phyloP scores from a whole-genome alignment of 2,888 invertebrate genomes.

The Linnaemya tessellans region DNA sequence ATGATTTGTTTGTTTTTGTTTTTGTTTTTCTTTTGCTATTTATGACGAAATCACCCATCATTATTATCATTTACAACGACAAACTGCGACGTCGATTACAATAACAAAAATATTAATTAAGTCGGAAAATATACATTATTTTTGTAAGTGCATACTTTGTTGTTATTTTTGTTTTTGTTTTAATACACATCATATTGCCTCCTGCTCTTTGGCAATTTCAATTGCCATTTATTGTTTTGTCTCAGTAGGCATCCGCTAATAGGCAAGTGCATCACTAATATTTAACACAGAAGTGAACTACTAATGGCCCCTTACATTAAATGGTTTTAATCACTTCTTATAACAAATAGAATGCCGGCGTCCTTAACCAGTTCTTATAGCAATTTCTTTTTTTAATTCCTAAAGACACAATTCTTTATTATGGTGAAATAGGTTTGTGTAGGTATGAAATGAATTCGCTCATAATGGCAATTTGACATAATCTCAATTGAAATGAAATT shows the following conservation, averaged over 20 bases:
- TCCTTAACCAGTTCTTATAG: too few relatives aligned
- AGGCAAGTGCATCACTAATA: slow-evolving; percentile 46
- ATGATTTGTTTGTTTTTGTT: slow-evolving; percentile 50
- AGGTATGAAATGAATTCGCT: too few relatives aligned
- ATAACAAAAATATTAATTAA: slow-evolving; percentile 29
- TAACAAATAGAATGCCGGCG: neutral
- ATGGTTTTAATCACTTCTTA: neutral
- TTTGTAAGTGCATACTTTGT: neutral
- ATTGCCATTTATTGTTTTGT: slow-evolving; percentile 59
- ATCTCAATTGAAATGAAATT: too few relatives aligned
- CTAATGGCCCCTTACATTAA: slow-evolving; percentile 9
- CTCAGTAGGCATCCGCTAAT: slow-evolving; percentile 58
- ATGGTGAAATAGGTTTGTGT: too few relatives aligned
- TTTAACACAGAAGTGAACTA: slow-evolving; percentile 17
- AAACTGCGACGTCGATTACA: slow-evolving; percentile 29
- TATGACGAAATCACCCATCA: slow-evolving; percentile 69
- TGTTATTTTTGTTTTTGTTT: slow-evolving; percentile 36
- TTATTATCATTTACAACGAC: slow-evolving; percentile 31
- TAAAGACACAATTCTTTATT: too few relatives aligned
- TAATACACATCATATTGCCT: slow-evolving; percentile 34
- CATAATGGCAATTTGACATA: too few relatives aligned
- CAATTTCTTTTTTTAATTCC: too few relatives aligned
- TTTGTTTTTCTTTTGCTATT: slow-evolving; percentile 17
- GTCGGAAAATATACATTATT: slow-evolving; percentile 36
- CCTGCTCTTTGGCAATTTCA: slow-evolving; percentile 58